phyloP scores from a whole-genome alignment of 2,113 vertebrate genomes.

The Salminus brasiliensis region DNA sequence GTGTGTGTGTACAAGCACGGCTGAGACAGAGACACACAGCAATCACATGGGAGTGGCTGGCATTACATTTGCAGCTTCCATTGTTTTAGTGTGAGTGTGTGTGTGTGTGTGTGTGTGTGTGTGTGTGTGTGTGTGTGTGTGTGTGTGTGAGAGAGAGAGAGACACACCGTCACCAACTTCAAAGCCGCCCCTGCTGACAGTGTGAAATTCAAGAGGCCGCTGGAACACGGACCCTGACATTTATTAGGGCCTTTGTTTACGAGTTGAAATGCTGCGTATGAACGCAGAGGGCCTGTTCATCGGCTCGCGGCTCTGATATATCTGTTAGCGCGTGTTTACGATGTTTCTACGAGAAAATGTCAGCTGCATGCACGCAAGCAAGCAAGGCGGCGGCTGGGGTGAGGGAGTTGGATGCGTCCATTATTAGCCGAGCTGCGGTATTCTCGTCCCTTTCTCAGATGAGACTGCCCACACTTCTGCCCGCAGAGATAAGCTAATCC shows the following conservation, averaged over 20 bases:
- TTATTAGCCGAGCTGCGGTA: conserved; percentile 12
- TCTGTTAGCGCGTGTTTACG: conserved; percentile 32
- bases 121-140: conserved; percentile 14
- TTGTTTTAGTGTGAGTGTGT: conserved; percentile 36
- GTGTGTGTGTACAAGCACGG: conserved; percentile 4
- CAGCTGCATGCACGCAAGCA: conserved; percentile 21
- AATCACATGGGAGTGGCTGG: neutral
- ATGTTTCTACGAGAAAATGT: conserved; percentile 12
- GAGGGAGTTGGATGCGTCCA: neutral
- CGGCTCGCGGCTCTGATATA: neutral
- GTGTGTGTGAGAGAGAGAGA: conserved; percentile 12
- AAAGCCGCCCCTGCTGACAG: conserved; percentile 69
- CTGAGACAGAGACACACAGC: neutral
- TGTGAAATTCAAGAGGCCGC: conserved; percentile 70
- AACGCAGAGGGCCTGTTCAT: conserved; percentile 32
- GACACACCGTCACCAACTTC: conserved; percentile 67
- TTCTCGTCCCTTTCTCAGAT: neutral
- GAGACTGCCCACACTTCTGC: neutral
- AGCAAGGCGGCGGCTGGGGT: neutral
- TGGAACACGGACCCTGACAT: conserved; percentile 24
- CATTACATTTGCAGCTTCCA: conserved; percentile 12
- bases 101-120: neutral
- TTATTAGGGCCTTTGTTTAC: conserved; percentile 39
- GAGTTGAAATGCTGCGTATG: conserved; percentile 23
- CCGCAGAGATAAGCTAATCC: conserved; percentile 6